These are phyloP conservation scores for Acyrthosiphon pisum DNA, from an alignment of 1,140 invertebrate genomes.

Conservation along the genomic window DNA sequence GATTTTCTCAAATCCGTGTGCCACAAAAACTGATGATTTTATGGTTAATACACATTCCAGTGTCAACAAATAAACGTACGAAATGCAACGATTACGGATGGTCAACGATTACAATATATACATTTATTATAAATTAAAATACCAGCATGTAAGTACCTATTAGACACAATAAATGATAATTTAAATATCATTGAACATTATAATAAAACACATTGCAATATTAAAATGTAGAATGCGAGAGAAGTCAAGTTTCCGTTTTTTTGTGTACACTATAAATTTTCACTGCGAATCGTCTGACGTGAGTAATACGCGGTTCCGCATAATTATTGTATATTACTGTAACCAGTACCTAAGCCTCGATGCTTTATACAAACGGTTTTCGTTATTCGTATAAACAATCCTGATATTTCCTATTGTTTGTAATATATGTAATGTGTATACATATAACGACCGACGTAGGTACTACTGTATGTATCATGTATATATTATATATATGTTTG, in stretches of 20 bases:
- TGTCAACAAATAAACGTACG: neutral
- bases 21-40: neutral
- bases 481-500: neutral
- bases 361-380: neutral
- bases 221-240: neutral
- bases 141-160: neutral
- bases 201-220: neutral
- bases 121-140: neutral
- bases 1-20: neutral
- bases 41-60: neutral
- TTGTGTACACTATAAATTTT: neutral
- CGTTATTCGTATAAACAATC: neutral
- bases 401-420: slow-evolving; percentile 6
- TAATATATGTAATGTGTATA: neutral
- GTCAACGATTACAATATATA: neutral
- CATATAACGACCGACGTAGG: neutral
- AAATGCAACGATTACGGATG: neutral
- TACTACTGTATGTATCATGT: neutral
- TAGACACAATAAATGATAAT: neutral
- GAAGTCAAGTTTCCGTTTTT: neutral
- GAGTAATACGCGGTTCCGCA: neutral
- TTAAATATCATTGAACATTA: neutral
- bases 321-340: neutral
- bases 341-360: neutral
- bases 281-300: neutral